Evolutionary conservation across 2,888 invertebrate genomes (phyloP).

Genomic region (Cylindroiulus punctatus): DNA sequence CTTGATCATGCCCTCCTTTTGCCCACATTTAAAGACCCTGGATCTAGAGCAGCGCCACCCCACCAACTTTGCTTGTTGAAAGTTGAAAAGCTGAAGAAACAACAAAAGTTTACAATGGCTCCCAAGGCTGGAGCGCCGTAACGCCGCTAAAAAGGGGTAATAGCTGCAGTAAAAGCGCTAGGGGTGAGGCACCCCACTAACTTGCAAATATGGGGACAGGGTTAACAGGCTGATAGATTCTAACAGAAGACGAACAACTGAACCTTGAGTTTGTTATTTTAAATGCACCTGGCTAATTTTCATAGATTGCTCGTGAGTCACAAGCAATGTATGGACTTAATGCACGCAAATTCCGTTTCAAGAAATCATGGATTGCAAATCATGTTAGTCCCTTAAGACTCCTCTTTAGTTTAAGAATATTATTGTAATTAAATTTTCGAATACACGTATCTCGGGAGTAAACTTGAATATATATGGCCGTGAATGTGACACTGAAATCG

Average conservation of each 20-base stretch:
- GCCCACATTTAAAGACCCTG: background rate
- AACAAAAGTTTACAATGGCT: conserved; percentile 13
- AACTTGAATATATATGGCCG: too few species aligned
- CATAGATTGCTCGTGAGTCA: background rate
- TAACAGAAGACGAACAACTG: background rate
- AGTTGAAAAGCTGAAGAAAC: conserved; percentile 25
- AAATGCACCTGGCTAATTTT: background rate
- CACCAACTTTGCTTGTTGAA: conserved; percentile 19
- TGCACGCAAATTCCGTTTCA: too few species aligned
- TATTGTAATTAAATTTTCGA: too few species aligned
- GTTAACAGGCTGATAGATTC: background rate
- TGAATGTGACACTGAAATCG: too few species aligned
- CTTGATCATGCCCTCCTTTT: background rate
- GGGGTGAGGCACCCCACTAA: conserved; percentile 20
- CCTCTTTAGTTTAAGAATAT: too few species aligned
- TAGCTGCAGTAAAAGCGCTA: background rate
- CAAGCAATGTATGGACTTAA: background rate
- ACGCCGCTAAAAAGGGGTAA: background rate
- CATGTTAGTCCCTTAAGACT: too few species aligned
- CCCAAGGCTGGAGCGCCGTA: background rate
- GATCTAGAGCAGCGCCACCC: conserved; percentile 17
- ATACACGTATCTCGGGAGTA: too few species aligned
- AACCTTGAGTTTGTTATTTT: background rate
- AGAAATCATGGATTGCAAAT: too few species aligned
- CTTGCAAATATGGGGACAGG: background rate